phyloP scores from a whole-genome alignment of 2,797 vertebrate genomes.

The Picus viridis region DNA sequence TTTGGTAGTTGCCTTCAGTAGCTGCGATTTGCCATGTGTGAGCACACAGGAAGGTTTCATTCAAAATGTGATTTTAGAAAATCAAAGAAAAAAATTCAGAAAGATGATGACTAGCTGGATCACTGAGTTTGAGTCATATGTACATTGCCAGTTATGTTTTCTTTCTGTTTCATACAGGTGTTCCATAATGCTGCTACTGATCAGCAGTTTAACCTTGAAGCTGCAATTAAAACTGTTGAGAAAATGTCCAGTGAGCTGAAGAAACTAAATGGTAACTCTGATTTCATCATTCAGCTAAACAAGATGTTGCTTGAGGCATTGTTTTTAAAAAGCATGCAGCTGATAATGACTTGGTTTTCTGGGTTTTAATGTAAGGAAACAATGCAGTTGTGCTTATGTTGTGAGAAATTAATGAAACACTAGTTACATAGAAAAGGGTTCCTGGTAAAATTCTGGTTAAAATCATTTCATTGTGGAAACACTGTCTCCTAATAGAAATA shows the following conservation, averaged over 20 bases:
- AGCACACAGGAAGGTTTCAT: neutral
- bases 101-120: neutral
- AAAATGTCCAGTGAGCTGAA: slow-evolving; percentile 73
- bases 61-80: neutral
- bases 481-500: neutral
- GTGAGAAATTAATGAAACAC: neutral
- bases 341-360: neutral
- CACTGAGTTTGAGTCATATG: neutral
- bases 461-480: neutral
- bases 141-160: neutral
- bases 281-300: neutral
- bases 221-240: slow-evolving; percentile 63
- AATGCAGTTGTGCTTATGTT: neutral
- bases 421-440: neutral
- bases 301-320: neutral
- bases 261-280: slow-evolving; percentile 75
- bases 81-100: neutral
- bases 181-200: slow-evolving; percentile 21
- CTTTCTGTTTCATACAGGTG: slow-evolving; percentile 55
- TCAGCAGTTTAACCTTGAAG: slow-evolving; percentile 60
- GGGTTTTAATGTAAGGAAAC: neutral
- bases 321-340: neutral
- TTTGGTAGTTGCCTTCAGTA: neutral
- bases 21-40: neutral
- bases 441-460: neutral